Evolutionary conservation across 2,113 vertebrate genomes (phyloP), one percentile per base, ranked within the genome.

Genomic region (Oreocharis arfaki): DNA sequence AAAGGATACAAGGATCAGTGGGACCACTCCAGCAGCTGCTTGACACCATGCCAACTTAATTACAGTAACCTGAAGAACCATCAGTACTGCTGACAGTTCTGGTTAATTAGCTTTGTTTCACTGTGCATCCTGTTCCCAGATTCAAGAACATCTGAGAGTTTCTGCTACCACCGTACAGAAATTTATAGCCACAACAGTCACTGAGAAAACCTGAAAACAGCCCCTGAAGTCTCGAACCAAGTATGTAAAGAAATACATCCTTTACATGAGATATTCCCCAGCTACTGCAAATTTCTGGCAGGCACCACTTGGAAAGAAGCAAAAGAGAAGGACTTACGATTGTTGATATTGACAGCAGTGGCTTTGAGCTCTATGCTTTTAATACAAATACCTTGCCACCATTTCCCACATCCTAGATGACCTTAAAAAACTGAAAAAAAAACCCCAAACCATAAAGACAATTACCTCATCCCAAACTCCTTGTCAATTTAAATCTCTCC

Each of bases 21-120:
- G 53, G 57, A 89, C 44, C 71, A 76, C 37, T 60, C 53, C 50
- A 84, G 59, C 76, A 94, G 80, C 76, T 86, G 71, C 33, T 53
- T 53, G n/a, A 84, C 59, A 73, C 28, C 6, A 3, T 9, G 4
- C 32, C 68, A 86, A 46, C 55, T 77, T 88, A 60, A 65, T 69
- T 73, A 69, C n/a, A 86, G n/a, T n/a, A n/a, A 69, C 11, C 63
- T 84, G 68, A 80, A 86, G 42, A 92, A 53, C 22, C 10, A 4
- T 27, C 49, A 56, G 41, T 30, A 59, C 47, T 32, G 39, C 39
- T 32, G 47, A 87, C 32, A 70, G 64, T n/a, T 69, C 63, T n/a
- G n/a, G 32, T 56, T 90, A 92, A 89, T 50, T 73, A 52, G 7
- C 22, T 52, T 49, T 19, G 15, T 64, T 79, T 78, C 61, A 44